Evolutionary conservation across 2,888 invertebrate genomes (phyloP).

Genomic region (Dendrolimus pini): DNA sequence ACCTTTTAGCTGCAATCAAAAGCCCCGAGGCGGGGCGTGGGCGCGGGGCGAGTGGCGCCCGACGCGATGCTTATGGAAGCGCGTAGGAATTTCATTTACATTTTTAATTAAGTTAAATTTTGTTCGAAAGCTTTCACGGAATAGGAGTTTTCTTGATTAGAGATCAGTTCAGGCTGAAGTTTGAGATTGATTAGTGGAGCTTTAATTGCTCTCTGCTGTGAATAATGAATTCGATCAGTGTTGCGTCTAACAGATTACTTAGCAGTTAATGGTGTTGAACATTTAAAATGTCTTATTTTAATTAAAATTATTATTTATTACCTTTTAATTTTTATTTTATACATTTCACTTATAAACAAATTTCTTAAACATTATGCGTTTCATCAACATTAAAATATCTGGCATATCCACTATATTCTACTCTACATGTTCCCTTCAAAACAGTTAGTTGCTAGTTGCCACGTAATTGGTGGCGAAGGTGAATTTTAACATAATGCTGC

Average conservation of each 20-base stretch:
- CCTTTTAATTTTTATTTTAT: not conserved
- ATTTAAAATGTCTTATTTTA: not conserved
- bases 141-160: conserved; percentile 77
- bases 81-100: conserved; percentile 77
- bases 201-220: conserved; percentile 74
- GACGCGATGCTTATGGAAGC: conserved; percentile 74
- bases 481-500: conserved; percentile 63
- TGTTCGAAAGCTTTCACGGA: conserved; percentile 76
- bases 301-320: not conserved
- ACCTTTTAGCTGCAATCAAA: conserved; percentile 78
- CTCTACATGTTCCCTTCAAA: conserved; percentile 20
- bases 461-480: conserved; percentile 58
- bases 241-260: conserved; percentile 54
- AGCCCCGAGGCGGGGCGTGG: conserved; percentile 62
- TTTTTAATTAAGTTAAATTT: conserved; percentile 78
- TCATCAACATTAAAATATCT: not conserved
- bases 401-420: conserved; percentile 39
- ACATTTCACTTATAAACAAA: conserved; percentile 1
- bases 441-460: conserved; percentile 35
- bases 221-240: conserved; percentile 74
- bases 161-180: conserved; percentile 73
- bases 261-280: conserved; percentile 4
- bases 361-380: not conserved
- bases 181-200: conserved; percentile 76
- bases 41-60: conserved; percentile 23